phyloP scores from a whole-genome alignment of 2,888 invertebrate genomes.

The Orthonevra nobilis region DNA sequence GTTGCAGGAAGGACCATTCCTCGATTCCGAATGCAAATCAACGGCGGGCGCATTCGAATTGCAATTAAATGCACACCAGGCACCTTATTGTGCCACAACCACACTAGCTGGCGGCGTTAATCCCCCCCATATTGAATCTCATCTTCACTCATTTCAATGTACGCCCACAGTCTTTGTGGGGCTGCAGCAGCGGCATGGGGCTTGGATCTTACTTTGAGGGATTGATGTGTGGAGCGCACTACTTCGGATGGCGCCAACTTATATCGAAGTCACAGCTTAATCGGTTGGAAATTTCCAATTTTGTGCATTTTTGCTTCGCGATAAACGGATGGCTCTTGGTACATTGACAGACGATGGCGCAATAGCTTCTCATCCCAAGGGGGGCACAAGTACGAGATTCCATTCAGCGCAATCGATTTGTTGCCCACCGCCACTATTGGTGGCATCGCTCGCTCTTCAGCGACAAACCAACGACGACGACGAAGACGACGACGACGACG shows the following conservation, averaged over 20 bases:
- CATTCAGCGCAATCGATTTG: slow-evolving; percentile 41
- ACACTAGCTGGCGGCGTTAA: slow-evolving; percentile 2
- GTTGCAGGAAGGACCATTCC: not conserved
- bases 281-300: slow-evolving; percentile 69
- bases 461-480: too few relatives aligned
- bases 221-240: slow-evolving; percentile 41
- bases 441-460: too few relatives aligned
- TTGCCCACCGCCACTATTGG: not conserved
- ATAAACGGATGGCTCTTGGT: slow-evolving; percentile 15
- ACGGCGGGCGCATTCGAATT: slow-evolving; percentile 62
- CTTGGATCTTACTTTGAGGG: slow-evolving; percentile 28
- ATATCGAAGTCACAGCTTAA: slow-evolving; percentile 56
- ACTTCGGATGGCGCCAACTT: slow-evolving; percentile 17
- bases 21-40: slow-evolving; percentile 58
- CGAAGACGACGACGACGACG: not conserved
- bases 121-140: not conserved
- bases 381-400: too few relatives aligned
- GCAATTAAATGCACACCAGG: slow-evolving; percentile 67
- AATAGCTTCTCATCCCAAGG: not conserved
- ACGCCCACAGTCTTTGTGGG: too few relatives aligned
- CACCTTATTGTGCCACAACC: slow-evolving; percentile 62
- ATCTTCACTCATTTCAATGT: slow-evolving; percentile 2
- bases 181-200: not conserved
- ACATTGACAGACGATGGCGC: slow-evolving; percentile 45
- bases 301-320: slow-evolving; percentile 48